phyloP scores from a whole-genome alignment of 35 echinoderm and acorn worm genomes.

The Amphiura filiformis region DNA sequence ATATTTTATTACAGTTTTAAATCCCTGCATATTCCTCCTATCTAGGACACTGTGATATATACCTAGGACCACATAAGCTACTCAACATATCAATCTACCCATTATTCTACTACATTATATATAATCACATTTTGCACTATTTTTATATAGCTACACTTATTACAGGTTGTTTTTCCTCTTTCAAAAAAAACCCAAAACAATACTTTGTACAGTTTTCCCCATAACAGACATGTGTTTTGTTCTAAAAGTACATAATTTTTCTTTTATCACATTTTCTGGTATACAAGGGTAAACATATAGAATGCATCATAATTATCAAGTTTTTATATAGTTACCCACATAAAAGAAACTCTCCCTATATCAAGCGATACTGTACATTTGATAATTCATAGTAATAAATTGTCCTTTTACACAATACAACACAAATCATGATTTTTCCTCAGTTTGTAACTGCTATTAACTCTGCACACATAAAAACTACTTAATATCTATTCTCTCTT shows the following conservation, averaged over 20 bases:
- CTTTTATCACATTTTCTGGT: background rate
- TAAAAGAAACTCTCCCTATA: background rate
- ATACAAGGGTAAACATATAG: background rate
- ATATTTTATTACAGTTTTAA: background rate
- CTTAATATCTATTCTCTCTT: background rate
- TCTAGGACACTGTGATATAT: background rate
- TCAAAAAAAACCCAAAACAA: background rate
- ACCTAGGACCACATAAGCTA: background rate
- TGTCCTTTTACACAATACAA: background rate
- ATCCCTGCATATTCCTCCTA: background rate
- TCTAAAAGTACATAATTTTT: background rate
- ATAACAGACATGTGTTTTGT: conserved; percentile 10
- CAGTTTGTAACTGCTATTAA: background rate
- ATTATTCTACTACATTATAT: conserved; percentile 7
- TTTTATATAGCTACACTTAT: conserved; percentile 2
- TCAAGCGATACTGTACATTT: conserved; percentile 1
- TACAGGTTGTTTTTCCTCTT: background rate
- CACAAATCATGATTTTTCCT: background rate
- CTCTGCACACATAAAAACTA: background rate
- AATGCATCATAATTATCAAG: background rate
- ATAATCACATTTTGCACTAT: conserved; percentile 15
- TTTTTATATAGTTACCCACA: background rate
- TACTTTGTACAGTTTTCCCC: background rate
- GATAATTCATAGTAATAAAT: background rate
- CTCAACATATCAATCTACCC: background rate